These are phyloP conservation scores for Podotricha telesiphe DNA, from an alignment of 2,888 invertebrate species.

Conservation along the genomic window DNA sequence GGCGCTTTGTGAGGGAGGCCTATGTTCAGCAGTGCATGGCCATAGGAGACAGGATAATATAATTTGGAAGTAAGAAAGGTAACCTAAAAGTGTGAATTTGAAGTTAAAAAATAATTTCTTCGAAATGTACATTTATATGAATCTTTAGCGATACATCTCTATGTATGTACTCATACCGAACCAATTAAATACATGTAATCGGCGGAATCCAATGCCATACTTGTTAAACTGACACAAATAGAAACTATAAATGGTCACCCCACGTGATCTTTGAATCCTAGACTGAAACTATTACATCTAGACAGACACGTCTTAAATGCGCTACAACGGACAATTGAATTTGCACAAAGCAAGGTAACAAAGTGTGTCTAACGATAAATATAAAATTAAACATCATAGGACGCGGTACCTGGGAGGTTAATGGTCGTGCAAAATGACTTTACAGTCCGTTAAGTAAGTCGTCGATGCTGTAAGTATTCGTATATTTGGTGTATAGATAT, in stretches of 20 bases:
- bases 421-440: constrained; percentile 68
- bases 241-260: not conserved
- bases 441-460: constrained; percentile 65
- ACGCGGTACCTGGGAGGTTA: constrained; percentile 52
- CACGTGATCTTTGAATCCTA: not conserved
- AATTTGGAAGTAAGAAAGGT: no score
- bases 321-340: not conserved
- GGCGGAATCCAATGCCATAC: no score
- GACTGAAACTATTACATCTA: not conserved
- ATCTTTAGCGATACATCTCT: no score
- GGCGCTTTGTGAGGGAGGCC: no score
- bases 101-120: no score
- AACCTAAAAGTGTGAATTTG: no score
- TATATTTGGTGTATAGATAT: constrained; percentile 39
- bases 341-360: not conserved
- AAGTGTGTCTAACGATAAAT: constrained; percentile 2
- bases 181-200: no score
- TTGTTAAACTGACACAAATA: no score
- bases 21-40: no score
- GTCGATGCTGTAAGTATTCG: constrained; percentile 44
- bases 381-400: constrained; percentile 1
- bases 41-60: no score
- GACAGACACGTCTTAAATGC: not conserved
- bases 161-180: no score
- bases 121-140: no score